Evolutionary conservation across 2,797 vertebrate genomes (phyloP), one percentile per base, ranked within the genome.

Genomic region (Sphenodon punctatus): DNA sequence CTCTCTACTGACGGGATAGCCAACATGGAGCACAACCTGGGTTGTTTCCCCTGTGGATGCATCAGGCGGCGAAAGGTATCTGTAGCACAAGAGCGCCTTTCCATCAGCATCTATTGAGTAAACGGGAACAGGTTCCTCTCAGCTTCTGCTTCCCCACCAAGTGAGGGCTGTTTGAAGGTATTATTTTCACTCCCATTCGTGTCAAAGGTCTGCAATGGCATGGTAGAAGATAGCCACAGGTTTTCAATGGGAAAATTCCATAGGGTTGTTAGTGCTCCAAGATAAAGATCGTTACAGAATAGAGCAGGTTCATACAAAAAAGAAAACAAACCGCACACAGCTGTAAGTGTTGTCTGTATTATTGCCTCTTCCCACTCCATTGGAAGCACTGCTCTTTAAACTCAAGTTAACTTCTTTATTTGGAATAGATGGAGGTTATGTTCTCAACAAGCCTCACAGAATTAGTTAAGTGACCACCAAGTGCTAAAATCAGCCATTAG

Each of bases 401-500:
- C 75, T 75, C 75, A 88, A 78, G 8, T 63, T 59, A 65, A 70
- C 19, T 58, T 46, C 69, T 80, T 80, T 59, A 49, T 48, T 67
- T 82, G 58, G 51, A 73, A 78, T 46, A 84, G 64, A n/a, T 1
- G 49, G 10, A 46, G 77, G 59, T 71, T 75, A 78, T 86, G 64
- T 27, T 72, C 56, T 73, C n/a, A 49, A 59, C 20, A 67, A 80
- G 64, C 20, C 42, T 86, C 49, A 83, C 55, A 78, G 42, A 82
- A 92, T 88, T 39, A 84, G 80, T 84, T 82, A 88, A 84, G 72
- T 88, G 88, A 77, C 86, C 76, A 86, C 38, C n/a, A 38, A 92
- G 80, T 86, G 87, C 78, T 78, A 87, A 73, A 80, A 89, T 71
- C 88, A 93, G 82, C 45, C 87, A 92, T 73, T 75, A 93, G 73